Evolutionary conservation across 2,888 invertebrate species (phyloP).

Genomic region (Zeuzera pyrina): DNA sequence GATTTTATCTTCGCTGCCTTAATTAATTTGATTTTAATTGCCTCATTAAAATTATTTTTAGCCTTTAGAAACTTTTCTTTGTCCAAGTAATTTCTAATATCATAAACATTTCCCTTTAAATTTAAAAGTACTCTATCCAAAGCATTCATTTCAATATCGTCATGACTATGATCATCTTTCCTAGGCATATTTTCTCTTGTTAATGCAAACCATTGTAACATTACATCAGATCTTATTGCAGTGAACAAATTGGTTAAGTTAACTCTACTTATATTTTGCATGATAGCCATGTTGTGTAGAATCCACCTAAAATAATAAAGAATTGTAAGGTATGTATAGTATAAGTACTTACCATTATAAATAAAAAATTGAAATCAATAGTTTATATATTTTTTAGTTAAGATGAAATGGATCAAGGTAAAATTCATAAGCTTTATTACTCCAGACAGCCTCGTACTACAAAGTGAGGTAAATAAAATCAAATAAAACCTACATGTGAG

Average conservation of each 20-base stretch:
- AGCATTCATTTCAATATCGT: constrained; percentile 18
- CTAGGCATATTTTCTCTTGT: constrained; percentile 24
- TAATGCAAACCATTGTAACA: constrained; percentile 28
- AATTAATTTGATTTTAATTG: too few relatives aligned
- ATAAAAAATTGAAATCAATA: too few relatives aligned
- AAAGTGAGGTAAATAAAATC: too few relatives aligned
- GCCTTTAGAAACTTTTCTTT: too few relatives aligned
- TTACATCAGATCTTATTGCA: constrained; percentile 30
- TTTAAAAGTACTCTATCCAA: constrained; percentile 23
- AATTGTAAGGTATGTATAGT: neutral
- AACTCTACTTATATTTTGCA: constrained; percentile 19
- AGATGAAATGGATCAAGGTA: too few relatives aligned
- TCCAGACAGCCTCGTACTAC: too few relatives aligned
- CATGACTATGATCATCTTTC: neutral
- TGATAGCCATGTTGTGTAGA: constrained; percentile 24
- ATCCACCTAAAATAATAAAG: constrained; percentile 43
- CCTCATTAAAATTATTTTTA: too few relatives aligned
- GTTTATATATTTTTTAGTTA: too few relatives aligned
- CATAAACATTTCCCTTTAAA: constrained; percentile 32
- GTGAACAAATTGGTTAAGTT: constrained; percentile 28
- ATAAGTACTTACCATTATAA: too few relatives aligned
- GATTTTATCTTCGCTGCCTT: too few relatives aligned
- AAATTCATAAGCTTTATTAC: too few relatives aligned
- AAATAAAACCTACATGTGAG: too few relatives aligned
- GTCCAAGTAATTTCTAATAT: constrained; percentile 49